Conservation (phyloP, 2,113 vertebrate species). For the Rhinopomastus cyanomelas region DNA sequence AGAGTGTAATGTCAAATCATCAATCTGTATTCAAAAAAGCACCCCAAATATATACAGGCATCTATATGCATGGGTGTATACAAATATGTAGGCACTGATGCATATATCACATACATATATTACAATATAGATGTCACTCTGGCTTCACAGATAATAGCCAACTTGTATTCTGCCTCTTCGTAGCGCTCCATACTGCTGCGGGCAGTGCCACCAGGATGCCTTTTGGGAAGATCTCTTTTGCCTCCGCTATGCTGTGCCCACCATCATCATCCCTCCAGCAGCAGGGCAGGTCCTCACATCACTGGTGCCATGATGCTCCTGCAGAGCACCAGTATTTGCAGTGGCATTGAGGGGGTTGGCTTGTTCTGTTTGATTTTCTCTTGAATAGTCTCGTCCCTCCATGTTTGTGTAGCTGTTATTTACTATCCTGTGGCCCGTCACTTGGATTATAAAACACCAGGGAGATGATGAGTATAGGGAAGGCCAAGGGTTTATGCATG, state of each 20-base stretch:
- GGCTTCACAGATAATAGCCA: slow-evolving; percentile 23
- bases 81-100: background rate
- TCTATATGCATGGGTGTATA: background rate
- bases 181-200: rapidly evolving
- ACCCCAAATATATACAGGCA: background rate
- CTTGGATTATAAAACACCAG: background rate
- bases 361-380: background rate
- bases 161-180: background rate
- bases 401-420: background rate
- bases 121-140: slow-evolving; percentile 2
- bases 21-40: slow-evolving; percentile 21
- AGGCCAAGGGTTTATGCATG: background rate
- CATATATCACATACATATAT: background rate
- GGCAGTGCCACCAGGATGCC: background rate
- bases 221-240: background rate
- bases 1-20: background rate
- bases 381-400: background rate
- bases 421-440: background rate
- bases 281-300: background rate
- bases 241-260: background rate
- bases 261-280: background rate
- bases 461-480: background rate
- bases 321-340: background rate
- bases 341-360: background rate
- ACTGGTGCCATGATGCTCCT: background rate